These are phyloP conservation scores for Mythimna lalbum DNA, from an alignment of 2,888 invertebrate genomes.

Conservation along the genomic window DNA sequence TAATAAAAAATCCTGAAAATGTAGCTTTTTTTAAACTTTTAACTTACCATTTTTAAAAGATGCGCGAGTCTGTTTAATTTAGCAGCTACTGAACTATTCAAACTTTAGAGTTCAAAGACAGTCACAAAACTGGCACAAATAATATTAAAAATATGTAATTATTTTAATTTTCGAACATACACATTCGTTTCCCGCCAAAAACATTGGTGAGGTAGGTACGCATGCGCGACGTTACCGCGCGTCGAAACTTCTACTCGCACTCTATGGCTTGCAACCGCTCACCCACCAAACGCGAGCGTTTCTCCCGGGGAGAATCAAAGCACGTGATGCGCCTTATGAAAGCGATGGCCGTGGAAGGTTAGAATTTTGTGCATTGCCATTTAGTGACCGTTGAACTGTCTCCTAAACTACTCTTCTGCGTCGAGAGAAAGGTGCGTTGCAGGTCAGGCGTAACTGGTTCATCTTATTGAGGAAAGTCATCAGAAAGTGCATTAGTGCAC, in stretches of 20 bases:
- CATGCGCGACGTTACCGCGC: constrained; percentile 82
- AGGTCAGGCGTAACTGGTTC: constrained; percentile 52
- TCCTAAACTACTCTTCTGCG: constrained; percentile 34
- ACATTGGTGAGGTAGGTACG: constrained; percentile 66
- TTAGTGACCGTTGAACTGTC: constrained; percentile 53
- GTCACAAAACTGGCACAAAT: constrained; percentile 51
- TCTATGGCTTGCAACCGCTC: constrained; percentile 71
- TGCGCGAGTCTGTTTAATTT: background rate
- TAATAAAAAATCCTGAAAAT: no score
- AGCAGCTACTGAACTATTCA: constrained; percentile 2
- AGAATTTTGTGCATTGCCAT: constrained; percentile 64
- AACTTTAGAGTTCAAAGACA: constrained; percentile 18
- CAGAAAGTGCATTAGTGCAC: constrained; percentile 50
- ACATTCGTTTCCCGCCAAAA: constrained; percentile 78
- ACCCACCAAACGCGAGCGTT: constrained; percentile 73
- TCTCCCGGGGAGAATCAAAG: constrained; percentile 76
- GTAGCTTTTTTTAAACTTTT: background rate
- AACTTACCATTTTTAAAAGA: constrained; percentile 50
- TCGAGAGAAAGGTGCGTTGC: constrained; percentile 34
- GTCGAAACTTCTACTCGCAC: constrained; percentile 78
- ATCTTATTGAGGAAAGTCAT: constrained; percentile 50
- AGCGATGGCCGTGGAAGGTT: constrained; percentile 80
- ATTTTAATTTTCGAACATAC: constrained; percentile 53
- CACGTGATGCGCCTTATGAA: constrained; percentile 83
- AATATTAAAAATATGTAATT: constrained; percentile 10